These are phyloP conservation scores for Pipa parva DNA, from an alignment of 2,113 vertebrate species.

Conservation along the genomic window DNA sequence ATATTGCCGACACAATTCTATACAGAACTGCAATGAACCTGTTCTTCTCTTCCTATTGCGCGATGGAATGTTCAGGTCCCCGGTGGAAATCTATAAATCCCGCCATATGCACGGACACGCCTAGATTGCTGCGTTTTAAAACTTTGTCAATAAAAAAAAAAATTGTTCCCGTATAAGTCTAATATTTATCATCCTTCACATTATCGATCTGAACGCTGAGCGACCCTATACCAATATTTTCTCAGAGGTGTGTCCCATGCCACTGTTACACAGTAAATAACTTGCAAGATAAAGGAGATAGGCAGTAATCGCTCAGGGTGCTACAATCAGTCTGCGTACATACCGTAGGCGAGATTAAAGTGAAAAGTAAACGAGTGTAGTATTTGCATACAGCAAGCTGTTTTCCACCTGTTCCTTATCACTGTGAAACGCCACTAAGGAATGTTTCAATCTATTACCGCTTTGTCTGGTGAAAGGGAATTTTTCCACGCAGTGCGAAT, in stretches of 20 bases:
- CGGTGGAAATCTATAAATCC: neutral
- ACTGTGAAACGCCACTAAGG: neutral
- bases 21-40: no score
- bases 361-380: constrained; percentile 17
- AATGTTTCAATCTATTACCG: neutral
- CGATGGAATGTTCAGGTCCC: no score
- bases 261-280: constrained; percentile 25
- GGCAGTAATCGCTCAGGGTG: constrained; percentile 6
- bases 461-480: neutral
- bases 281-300: constrained; percentile 9
- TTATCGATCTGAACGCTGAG: constrained; percentile 32
- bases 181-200: constrained; percentile 26
- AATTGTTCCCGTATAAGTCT: constrained; percentile 24
- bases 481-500: no score
- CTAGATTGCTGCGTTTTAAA: neutral
- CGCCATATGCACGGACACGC: constrained; percentile 5
- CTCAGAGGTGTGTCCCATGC: constrained; percentile 25
- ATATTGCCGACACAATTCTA: no score
- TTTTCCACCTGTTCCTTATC: neutral
- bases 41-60: no score
- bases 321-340: constrained; percentile 16
- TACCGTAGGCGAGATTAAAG: constrained; percentile 10
- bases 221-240: constrained; percentile 38
- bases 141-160: constrained; percentile 12
- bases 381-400: constrained; percentile 3